Conservation (phyloP, 2,113 vertebrate genomes). For the Tragelaphus scriptus region DNA sequence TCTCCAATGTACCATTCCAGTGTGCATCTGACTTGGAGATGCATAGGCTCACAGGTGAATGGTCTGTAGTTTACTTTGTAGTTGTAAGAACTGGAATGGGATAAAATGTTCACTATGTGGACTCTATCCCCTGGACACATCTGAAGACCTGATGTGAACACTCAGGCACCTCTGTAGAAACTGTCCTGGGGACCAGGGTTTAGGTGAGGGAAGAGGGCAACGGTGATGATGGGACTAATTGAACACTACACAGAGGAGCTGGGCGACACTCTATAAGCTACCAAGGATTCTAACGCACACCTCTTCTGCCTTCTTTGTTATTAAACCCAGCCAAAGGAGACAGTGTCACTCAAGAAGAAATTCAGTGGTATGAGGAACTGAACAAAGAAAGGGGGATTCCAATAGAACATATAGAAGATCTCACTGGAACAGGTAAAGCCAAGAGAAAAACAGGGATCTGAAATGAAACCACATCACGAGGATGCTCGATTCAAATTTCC, state of each 20-base stretch:
- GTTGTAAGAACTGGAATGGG: too few relatives aligned
- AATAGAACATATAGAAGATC: fast-evolving
- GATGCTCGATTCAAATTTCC: not conserved
- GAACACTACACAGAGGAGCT: too few relatives aligned
- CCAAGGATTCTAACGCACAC: fast-evolving
- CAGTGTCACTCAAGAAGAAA: fast-evolving
- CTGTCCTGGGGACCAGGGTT: not conserved
- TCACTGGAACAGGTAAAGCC: not conserved
- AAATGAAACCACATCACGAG: not conserved
- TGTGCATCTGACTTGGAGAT: too few relatives aligned
- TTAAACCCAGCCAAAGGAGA: not conserved
- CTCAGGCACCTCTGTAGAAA: not conserved
- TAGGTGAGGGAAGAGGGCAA: not conserved
- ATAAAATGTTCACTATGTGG: too few relatives aligned
- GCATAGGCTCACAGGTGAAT: too few relatives aligned
- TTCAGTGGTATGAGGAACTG: not conserved
- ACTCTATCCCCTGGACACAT: too few relatives aligned
- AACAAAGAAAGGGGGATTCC: not conserved
- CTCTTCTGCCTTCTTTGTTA: not conserved
- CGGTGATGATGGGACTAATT: not conserved
- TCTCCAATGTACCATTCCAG: too few relatives aligned
- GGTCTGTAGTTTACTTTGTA: too few relatives aligned
- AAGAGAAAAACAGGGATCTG: fast-evolving
- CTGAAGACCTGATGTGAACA: too few relatives aligned
- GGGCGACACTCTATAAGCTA: not conserved